Conservation (phyloP, 1,140 invertebrate species). For the Eciton burchellii region DNA sequence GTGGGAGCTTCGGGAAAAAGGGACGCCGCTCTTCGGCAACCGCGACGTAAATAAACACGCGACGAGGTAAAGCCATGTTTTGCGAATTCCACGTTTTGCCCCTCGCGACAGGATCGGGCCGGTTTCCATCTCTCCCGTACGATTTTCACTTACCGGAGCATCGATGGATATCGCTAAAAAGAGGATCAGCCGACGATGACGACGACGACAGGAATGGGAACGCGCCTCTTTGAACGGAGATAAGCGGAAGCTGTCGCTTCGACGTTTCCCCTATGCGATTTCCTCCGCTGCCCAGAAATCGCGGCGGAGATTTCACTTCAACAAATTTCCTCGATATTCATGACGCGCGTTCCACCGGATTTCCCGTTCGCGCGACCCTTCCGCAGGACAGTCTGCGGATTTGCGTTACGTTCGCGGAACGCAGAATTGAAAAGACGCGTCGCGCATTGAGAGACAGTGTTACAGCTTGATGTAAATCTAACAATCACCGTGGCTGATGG, state of each 20-base stretch:
- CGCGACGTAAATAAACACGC: constrained; percentile 9
- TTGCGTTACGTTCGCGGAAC: background rate
- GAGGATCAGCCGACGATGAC: background rate
- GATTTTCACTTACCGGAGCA: background rate
- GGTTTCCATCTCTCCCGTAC: background rate
- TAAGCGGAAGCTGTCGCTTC: background rate
- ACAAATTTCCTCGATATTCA: background rate
- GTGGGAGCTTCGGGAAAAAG: constrained; percentile 3
- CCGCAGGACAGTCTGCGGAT: background rate
- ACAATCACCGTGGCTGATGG: constrained; percentile 18
- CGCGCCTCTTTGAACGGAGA: background rate
- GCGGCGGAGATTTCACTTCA: too few species aligned
- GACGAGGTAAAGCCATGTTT: background rate
- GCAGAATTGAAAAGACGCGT: constrained; percentile 14
- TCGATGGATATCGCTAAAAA: too few species aligned
- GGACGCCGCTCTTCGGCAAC: background rate
- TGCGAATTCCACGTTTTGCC: background rate
- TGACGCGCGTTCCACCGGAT: background rate
- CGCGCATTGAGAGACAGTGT: background rate
- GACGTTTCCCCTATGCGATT: background rate
- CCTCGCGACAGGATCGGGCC: background rate
- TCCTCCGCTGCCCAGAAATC: background rate
- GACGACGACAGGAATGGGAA: background rate
- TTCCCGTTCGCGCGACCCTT: background rate
- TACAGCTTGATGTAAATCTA: constrained; percentile 26